Conservation (phyloP, 2,113 vertebrate species). For the Hydropotes inermis region DNA sequence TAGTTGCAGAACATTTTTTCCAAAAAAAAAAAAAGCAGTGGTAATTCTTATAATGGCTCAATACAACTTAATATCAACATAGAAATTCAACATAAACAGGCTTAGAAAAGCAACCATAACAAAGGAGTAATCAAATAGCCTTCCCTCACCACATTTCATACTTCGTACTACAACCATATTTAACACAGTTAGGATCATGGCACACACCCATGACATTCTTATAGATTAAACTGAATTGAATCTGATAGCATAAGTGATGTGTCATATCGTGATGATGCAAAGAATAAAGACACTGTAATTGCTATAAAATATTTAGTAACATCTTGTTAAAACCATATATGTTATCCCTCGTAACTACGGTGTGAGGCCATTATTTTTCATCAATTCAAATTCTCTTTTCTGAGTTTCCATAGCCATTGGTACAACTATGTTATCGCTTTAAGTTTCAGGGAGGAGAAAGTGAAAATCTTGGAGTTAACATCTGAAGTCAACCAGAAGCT, state of each 20-base stretch:
- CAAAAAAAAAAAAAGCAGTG: background rate
- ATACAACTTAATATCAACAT: background rate
- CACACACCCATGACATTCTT: background rate
- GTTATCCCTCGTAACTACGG: background rate
- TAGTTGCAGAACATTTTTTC: background rate
- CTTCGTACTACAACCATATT: background rate
- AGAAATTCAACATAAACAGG: background rate
- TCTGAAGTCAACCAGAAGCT: background rate
- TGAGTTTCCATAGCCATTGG: background rate
- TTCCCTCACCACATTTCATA: background rate
- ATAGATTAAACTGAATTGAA: constrained; percentile 3
- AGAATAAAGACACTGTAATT: background rate
- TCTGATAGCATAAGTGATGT: background rate
- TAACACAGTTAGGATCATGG: background rate
- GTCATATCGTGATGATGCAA: background rate
- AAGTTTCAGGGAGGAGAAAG: background rate
- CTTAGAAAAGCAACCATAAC: background rate
- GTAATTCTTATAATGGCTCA: constrained; percentile 28
- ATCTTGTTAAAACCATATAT: background rate
- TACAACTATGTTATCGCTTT: background rate
- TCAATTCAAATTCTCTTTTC: background rate
- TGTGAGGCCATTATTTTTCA: background rate
- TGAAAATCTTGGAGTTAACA: background rate
- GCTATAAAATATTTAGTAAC: background rate
- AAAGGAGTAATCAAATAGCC: background rate